These are phyloP conservation scores for Nineta flava DNA, from an alignment of 2,888 invertebrate species.

Conservation along the genomic window DNA sequence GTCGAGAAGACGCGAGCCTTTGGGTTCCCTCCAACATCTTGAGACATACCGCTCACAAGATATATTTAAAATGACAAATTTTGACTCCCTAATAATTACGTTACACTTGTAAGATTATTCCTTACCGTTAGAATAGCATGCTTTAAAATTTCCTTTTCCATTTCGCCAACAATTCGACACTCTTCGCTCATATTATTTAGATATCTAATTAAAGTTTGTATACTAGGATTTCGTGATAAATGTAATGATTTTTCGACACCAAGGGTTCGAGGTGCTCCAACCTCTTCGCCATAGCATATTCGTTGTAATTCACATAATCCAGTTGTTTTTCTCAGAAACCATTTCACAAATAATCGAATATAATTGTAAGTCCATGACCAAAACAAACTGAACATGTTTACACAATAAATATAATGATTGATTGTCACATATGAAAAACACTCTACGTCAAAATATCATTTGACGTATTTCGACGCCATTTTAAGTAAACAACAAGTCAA, in stretches of 20 bases:
- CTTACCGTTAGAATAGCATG: slow-evolving; percentile 53
- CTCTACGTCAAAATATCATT: background rate
- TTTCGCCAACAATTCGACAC: slow-evolving; percentile 28
- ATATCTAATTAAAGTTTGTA: slow-evolving; percentile 49
- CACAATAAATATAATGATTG: background rate
- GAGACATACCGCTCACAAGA: no score
- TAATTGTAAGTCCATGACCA: slow-evolving; percentile 40
- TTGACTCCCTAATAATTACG: no score
- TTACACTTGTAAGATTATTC: no score
- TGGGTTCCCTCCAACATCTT: no score
- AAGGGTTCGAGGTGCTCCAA: slow-evolving; percentile 54
- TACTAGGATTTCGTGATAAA: slow-evolving; percentile 47
- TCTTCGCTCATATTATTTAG: slow-evolving; percentile 41
- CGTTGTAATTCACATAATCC: slow-evolving; percentile 83
- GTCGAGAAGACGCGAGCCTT: no score
- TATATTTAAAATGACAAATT: no score
- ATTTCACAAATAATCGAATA: slow-evolving; percentile 74
- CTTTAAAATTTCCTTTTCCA: slow-evolving; percentile 36
- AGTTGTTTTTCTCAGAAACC: slow-evolving; percentile 75
- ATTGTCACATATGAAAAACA: no score
- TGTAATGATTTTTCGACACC: slow-evolving; percentile 62
- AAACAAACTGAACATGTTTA: background rate
- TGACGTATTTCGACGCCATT: background rate
- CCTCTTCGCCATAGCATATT: slow-evolving; percentile 70
- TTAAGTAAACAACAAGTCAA: background rate